Percentiles rank a stretch among this genome's conserved stretches.
Conservation (phyloP, 1,140 invertebrate genomes). For the Atta cephalotes region DNA sequence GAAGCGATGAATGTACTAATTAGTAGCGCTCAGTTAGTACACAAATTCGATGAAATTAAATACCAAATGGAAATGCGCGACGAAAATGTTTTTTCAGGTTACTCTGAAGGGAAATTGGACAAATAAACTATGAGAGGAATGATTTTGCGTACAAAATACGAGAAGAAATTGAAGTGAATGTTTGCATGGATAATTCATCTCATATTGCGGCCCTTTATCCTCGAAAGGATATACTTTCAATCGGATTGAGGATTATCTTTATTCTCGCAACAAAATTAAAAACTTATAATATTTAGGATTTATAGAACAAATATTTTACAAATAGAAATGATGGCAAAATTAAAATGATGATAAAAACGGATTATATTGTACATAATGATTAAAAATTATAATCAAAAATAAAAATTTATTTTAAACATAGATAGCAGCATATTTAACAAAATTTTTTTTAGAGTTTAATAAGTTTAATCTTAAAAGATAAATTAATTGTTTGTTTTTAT, state of each 20-base stretch:
- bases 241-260: conserved; percentile 20
- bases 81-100: conserved; percentile 25
- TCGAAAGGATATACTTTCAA: background rate
- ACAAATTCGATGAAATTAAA: conserved; percentile 56
- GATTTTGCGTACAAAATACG: background rate
- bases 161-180: conserved; percentile 37
- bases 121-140: conserved; percentile 9
- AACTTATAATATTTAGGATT: background rate
- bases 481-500: background rate
- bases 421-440: background rate
- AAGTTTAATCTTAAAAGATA: background rate
- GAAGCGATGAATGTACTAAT: conserved; percentile 61
- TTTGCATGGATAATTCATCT: conserved; percentile 44
- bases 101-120: conserved; percentile 4
- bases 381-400: background rate
- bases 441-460: background rate
- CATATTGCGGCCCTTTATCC: background rate
- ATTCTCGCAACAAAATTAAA: conserved; percentile 26
- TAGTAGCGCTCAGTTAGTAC: conserved; percentile 18
- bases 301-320: background rate
- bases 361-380: background rate
- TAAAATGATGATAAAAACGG: background rate
- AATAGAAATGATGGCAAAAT: background rate
- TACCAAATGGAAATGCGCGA: conserved; percentile 9
- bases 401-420: background rate